phyloP scores from a whole-genome alignment of 2,113 vertebrate species.

The Romanogobio albipinnatus region DNA sequence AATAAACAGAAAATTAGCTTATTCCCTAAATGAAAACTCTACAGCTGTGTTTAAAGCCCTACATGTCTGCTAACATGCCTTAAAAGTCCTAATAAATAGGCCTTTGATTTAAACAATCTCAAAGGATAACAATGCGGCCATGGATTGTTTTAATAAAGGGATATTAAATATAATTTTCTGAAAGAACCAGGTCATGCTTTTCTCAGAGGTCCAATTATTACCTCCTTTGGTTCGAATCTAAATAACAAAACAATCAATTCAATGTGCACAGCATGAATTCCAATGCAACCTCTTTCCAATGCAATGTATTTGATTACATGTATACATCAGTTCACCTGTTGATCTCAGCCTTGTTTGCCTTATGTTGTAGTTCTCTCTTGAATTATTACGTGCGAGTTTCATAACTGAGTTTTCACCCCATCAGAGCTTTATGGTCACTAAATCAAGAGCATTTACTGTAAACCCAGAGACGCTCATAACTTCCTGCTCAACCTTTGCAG shows the following conservation, averaged over 20 bases:
- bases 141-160: constrained; percentile 30
- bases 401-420: constrained; percentile 24
- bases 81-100: constrained; percentile 26
- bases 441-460: constrained; percentile 28
- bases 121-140: constrained; percentile 13
- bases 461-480: constrained; percentile 27
- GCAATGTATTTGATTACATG: background rate
- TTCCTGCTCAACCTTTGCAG: constrained; percentile 17
- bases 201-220: constrained; percentile 36
- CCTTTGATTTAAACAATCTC: constrained; percentile 25
- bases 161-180: constrained; percentile 21
- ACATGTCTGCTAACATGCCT: background rate
- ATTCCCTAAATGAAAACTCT: background rate
- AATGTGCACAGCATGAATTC: too few species aligned
- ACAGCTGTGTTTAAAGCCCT: background rate
- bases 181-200: constrained; percentile 20
- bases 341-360: background rate
- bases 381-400: constrained; percentile 22
- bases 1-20: background rate
- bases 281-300: background rate
- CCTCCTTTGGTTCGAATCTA: constrained; percentile 14
- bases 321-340: constrained; percentile 17
- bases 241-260: constrained; percentile 8
- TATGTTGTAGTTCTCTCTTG: background rate
- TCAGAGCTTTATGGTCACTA: constrained; percentile 34